phyloP scores from a whole-genome alignment of 1,140 invertebrate genomes.

The Hydropsyche tenuis region DNA sequence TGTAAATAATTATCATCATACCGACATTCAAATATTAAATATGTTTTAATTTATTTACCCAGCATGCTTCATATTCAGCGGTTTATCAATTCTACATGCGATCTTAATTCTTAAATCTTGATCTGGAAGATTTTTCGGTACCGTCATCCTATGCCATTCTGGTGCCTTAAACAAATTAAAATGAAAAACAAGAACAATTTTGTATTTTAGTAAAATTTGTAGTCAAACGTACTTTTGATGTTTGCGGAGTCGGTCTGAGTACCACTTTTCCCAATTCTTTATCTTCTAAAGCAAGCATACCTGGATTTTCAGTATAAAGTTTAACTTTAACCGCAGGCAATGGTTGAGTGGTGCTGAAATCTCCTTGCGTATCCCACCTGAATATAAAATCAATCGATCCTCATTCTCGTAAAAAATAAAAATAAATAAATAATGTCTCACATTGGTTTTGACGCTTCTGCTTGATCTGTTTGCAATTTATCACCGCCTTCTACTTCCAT shows the following conservation, averaged over 20 bases:
- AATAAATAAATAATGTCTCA: conserved; percentile 57
- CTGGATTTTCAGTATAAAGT: conserved; percentile 96
- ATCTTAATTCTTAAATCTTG: conserved; percentile 97
- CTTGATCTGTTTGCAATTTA: conserved; percentile 98
- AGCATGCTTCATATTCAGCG: conserved; percentile 98
- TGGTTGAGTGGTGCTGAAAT: conserved; percentile 97
- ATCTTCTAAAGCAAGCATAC: conserved; percentile 96
- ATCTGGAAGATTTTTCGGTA: conserved; percentile 93
- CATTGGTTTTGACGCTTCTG: conserved; percentile 98
- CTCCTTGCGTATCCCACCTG: conserved; percentile 97
- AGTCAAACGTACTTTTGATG: conserved; percentile 76
- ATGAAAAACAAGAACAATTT: too few species aligned
- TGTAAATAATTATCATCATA: not conserved
- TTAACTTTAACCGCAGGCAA: conserved; percentile 96
- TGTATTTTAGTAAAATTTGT: too few species aligned
- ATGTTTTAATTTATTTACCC: conserved; percentile 68
- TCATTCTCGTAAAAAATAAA: not conserved
- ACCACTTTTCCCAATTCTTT: conserved; percentile 97
- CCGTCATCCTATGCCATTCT: conserved; percentile 98
- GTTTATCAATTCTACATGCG: conserved; percentile 97
- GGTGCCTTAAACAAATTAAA: conserved; percentile 68
- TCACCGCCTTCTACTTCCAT: conserved; percentile 99
- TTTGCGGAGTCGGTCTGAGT: conserved; percentile 88
- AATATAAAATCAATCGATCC: conserved; percentile 40
- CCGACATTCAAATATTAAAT: conserved; percentile 18